Conservation (phyloP, 37 sponge, comb jelly and placozoan species). For the Chondrilla cf. caribensis region DNA sequence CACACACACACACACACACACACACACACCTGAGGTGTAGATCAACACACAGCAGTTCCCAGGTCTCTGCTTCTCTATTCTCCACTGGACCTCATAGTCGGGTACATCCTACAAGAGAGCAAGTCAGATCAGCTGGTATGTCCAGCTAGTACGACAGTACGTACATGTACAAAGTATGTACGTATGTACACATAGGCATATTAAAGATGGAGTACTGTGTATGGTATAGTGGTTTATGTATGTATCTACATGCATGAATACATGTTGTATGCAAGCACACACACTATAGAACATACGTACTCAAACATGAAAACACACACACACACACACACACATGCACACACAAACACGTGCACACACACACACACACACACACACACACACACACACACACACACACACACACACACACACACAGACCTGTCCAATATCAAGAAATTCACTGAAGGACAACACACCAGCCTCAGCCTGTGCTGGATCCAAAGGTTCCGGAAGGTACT, state of each 20-base stretch:
- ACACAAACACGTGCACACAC: no score
- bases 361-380: no score
- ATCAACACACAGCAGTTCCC: conserved; percentile 81
- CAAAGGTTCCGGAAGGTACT: conserved; percentile 64
- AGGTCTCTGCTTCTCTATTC: conserved; percentile 81
- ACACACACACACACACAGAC: conserved; percentile 17
- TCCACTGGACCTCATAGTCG: conserved; percentile 82
- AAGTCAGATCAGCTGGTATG: not conserved
- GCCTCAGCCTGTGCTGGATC: conserved; percentile 54
- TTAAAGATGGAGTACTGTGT: no score
- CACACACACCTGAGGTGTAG: conserved; percentile 79
- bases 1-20: conserved; percentile 1
- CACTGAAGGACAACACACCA: conserved; percentile 72
- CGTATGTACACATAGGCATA: no score
- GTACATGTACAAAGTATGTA: no score
- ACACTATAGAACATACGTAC: no score
- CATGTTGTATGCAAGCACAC: no score
- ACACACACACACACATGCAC: no score
- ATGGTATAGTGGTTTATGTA: not conserved
- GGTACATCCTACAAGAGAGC: conserved; percentile 57
- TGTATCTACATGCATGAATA: not conserved
- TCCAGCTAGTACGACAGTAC: no score
- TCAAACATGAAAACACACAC: no score
- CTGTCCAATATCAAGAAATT: conserved; percentile 70
- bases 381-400: no score